Conservation (phyloP, 2,113 vertebrate species). For the Lepus timidus region DNA sequence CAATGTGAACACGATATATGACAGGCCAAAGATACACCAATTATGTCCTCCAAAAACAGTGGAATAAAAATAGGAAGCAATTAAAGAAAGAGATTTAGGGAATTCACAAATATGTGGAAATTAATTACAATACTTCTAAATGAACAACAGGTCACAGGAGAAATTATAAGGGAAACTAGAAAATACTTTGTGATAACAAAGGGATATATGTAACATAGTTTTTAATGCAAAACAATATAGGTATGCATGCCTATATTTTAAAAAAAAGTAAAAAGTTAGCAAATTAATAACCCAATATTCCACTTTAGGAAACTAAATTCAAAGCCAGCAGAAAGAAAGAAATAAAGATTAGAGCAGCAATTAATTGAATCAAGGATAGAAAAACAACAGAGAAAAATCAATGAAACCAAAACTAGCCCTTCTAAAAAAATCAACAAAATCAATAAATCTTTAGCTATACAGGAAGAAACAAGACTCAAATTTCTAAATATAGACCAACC, state of each 20-base stretch:
- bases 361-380: neutral
- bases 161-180: neutral
- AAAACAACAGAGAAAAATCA: no score
- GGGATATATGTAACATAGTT: neutral
- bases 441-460: neutral
- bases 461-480: neutral
- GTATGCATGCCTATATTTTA: neutral
- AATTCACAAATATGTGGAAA: conserved; percentile 7
- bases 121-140: neutral
- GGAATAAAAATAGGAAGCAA: neutral
- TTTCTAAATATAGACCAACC: neutral
- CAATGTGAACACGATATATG: no score
- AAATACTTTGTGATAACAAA: neutral
- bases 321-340: neutral
- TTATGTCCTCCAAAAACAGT: neutral
- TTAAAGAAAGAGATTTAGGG: neutral
- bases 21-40: neutral
- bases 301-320: neutral
- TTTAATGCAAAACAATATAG: neutral
- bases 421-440: conserved; percentile 21
- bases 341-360: neutral
- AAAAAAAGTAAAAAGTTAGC: neutral
- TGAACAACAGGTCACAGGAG: neutral
- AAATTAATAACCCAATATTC: neutral
- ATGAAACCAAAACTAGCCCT: neutral